Percentiles rank a stretch among this genome's conserved stretches.
These are phyloP conservation scores for Hoplodrina blanda DNA, from an alignment of 2,888 invertebrate genomes.

Conservation along the genomic window DNA sequence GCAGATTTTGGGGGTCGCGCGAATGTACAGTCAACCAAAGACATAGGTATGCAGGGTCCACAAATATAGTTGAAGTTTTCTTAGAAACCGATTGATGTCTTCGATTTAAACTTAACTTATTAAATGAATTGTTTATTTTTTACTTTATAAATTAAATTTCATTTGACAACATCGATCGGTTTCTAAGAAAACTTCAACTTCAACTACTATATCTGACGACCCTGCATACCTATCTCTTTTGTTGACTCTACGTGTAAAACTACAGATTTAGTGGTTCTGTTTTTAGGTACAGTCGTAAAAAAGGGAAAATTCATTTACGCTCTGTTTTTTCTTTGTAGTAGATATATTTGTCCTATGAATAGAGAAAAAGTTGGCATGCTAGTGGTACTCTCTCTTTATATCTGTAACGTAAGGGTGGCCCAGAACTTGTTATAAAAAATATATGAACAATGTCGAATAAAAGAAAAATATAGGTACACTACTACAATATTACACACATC, in stretches of 20 bases:
- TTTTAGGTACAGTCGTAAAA: slow-evolving; percentile 66
- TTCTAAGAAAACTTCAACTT: too few relatives aligned
- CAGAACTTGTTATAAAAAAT: slow-evolving; percentile 53
- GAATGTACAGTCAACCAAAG: slow-evolving; percentile 7
- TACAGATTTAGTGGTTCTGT: slow-evolving; percentile 65
- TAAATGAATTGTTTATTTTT: too few relatives aligned
- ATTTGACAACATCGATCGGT: too few relatives aligned
- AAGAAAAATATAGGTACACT: slow-evolving; percentile 69
- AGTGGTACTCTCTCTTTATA: slow-evolving; percentile 56
- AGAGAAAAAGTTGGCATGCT: slow-evolving; percentile 62
- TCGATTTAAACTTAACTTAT: too few relatives aligned
- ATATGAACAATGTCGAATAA: slow-evolving; percentile 50
- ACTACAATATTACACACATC: slow-evolving; percentile 25
- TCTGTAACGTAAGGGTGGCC: slow-evolving; percentile 39
- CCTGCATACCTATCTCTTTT: too few relatives aligned
- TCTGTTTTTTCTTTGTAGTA: slow-evolving; percentile 56
- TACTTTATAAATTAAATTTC: too few relatives aligned
- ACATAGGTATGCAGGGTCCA: too few relatives aligned
- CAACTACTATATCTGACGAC: too few relatives aligned
- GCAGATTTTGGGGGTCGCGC: slow-evolving; percentile 66
- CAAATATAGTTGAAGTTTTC: too few relatives aligned
- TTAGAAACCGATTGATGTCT: too few relatives aligned
- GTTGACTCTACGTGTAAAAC: slow-evolving; percentile 50
- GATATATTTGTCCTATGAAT: slow-evolving; percentile 60
- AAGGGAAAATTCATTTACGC: slow-evolving; percentile 65